phyloP scores from a whole-genome alignment of 1,140 invertebrate species.

The Myzus persicae region DNA sequence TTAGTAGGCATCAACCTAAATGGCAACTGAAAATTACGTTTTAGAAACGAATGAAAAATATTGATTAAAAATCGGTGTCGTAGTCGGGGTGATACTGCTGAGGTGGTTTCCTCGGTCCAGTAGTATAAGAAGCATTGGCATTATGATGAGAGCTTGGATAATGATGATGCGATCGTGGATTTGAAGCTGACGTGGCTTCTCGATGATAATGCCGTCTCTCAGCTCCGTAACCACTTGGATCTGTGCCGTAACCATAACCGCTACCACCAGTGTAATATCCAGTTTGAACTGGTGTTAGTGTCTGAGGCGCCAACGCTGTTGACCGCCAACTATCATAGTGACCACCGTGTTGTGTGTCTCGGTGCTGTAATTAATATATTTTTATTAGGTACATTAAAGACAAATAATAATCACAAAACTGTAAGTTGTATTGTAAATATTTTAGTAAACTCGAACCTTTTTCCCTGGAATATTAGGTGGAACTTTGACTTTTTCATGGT shows the following conservation, averaged over 20 bases:
- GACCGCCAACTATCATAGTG: conserved; percentile 41
- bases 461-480: background rate
- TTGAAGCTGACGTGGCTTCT: background rate
- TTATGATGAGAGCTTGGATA: background rate
- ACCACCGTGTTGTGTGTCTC: background rate
- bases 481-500: conserved; percentile 22
- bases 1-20: background rate
- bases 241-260: conserved; percentile 5
- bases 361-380: background rate
- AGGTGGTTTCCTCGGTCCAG: conserved; percentile 34
- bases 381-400: background rate
- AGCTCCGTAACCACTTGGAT: background rate
- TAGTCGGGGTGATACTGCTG: conserved; percentile 38
- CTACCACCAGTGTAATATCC: conserved; percentile 24
- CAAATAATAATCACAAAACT: background rate
- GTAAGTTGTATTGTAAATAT: background rate
- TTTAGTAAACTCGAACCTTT: background rate
- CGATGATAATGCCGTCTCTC: conserved; percentile 27
- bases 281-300: conserved; percentile 11
- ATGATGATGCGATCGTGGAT: conserved; percentile 35
- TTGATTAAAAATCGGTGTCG: conserved; percentile 24
- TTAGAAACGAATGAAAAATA: background rate
- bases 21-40: conserved; percentile 41
- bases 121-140: background rate
- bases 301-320: background rate